Evolutionary conservation across 2,797 vertebrate genomes (phyloP), one percentile per base, ranked within the genome.

Genomic region (Geotrypetes seraphini): DNA sequence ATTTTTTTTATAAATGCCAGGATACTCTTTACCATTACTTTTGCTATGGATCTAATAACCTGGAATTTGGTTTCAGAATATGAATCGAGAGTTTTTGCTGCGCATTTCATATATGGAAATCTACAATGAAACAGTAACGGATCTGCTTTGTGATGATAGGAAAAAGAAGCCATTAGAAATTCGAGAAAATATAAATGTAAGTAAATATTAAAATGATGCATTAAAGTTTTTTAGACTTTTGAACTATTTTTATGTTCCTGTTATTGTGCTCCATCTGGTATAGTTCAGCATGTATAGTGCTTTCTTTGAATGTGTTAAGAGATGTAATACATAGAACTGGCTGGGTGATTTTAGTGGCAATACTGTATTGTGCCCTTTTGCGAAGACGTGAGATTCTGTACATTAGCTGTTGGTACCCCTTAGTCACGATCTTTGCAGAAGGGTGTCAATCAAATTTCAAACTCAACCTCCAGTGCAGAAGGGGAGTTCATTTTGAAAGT

Each of bases 31-130:
- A 19, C 19, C 8, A 19, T 19, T 8, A 19, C 8, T 8, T 19
- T 19, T 19, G 8, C 19, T 19, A 19, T 12, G n/a, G n/a, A n/a
- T n/a, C n/a, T n/a, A n/a, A n/a, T n/a, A n/a, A 18, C 16, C n/a
- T 10, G n/a, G 35, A 20, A 6, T 2, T 47, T 28, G 28, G 39
- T 30, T 16, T 33, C 47, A 99, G 94, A 84, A 69, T 75, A 88
- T 90, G 5, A 82, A 88, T 7, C 91, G 94, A 44, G 92, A 98
- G 62, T 99, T 97, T 56, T 85, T 99, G 10, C 69, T 99, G 19
- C 71, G 96, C 3, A 91, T 97, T 30, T 98, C 93, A 7, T 98
- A 99, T 43, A 92, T 99, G 92, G 95, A 99, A 49, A 98, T 99
- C 62, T 97, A 99, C 63, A 99, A 98, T 9, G 95, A 99, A 57